These are phyloP conservation scores for Neopipo cinnamomea DNA, from an alignment of 2,113 vertebrate species.

Conservation along the genomic window DNA sequence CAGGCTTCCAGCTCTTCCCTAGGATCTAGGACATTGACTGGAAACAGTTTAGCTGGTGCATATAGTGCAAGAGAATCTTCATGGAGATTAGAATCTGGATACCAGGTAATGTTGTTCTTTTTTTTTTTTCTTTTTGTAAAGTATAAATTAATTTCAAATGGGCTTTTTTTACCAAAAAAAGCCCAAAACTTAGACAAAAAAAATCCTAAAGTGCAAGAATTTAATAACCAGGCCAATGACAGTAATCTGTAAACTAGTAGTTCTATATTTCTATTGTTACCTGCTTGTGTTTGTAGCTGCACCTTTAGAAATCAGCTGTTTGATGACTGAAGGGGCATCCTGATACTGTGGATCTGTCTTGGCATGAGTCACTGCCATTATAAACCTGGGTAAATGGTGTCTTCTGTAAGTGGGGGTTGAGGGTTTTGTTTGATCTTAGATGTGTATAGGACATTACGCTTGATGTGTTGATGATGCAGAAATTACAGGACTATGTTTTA, in stretches of 20 bases:
- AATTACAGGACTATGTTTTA: neutral
- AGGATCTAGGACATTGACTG: constrained; percentile 68
- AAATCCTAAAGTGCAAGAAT: neutral
- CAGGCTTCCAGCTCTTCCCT: constrained; percentile 77
- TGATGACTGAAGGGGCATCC: neutral
- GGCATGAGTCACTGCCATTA: neutral
- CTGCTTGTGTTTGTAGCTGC: neutral
- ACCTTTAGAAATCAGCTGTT: neutral
- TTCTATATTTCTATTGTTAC: neutral
- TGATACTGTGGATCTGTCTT: neutral
- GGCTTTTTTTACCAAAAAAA: neutral
- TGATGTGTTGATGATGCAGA: neutral
- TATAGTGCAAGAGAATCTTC: constrained; percentile 79
- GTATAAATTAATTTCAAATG: neutral
- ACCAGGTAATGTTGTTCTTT: constrained; percentile 79
- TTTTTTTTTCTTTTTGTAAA: neutral
- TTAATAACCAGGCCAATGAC: neutral
- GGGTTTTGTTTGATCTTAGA: neutral
- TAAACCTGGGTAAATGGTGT: neutral
- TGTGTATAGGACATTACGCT: rapidly evolving
- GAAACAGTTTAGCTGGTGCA: constrained; percentile 75
- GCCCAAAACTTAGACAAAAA: neutral
- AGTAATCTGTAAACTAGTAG: neutral
- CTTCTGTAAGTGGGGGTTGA: neutral
- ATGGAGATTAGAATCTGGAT: constrained; percentile 83